Base-by-base conservation (phyloP, 2,888 invertebrate species). In the Sepioteuthis lessoniana region DNA sequence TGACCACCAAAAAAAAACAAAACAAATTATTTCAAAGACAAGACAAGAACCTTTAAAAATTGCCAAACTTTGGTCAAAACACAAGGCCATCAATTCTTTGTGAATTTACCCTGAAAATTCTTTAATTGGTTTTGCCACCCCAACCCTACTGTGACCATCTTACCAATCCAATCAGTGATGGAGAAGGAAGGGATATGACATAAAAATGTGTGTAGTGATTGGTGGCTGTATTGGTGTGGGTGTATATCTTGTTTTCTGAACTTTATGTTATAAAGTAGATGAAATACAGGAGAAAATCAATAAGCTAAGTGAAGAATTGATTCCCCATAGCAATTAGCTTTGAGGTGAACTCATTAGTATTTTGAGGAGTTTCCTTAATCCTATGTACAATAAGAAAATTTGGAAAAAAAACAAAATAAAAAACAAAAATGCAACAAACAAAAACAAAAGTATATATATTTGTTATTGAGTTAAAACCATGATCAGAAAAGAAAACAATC, bases 321-420 rank as follows among this genome's bases (percentile, higher is more conserved):
- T 76, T 76, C 76, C 76, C 76, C 5, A n/a, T 76, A n/a, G n/a
- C 76, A 76, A 76, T 76, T 76, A 76, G 76, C 76, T 76, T 76
- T 76, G 76, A 76, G n/a, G 4, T 35, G n/a, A 76, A 76, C 76
- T n/a, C 35, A n/a, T 76, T n/a, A 35, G n/a, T 76, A n/a, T 35
- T 76, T 76, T 35, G n/a, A 76, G 76, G 16, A 35, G 76, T 76
- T 76, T 76, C 25, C 76, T 76, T 10, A 25, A 35, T 76, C n/a
- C 76, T 76, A 76, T 76, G 76, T 76, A 76, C 13, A 50, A 50
- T 55, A 55, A 55, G 21, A 55, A 28, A 55, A 55, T 13, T 16
- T 16, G n/a, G n/a, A n/a, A n/a, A 13, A 16, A 25, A 2, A 76
- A 76, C 7, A 2, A 13, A 76, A n/a, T 10, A 76, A 35, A 35